Conservation (phyloP, 2,888 invertebrate species). For the Chironomus riparius region DNA sequence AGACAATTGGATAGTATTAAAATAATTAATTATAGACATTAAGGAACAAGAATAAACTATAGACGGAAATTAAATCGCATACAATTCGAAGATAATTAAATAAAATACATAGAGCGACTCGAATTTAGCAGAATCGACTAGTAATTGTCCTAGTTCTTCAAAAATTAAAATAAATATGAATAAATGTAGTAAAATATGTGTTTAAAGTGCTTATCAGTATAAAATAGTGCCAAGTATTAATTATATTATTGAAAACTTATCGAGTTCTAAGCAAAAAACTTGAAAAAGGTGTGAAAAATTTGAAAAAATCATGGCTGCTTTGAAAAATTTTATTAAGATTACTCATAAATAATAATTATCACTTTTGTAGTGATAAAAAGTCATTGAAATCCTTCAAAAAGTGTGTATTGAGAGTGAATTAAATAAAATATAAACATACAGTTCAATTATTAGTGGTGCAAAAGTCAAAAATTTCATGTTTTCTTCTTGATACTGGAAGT, state of each 20-base stretch:
- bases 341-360: not conserved
- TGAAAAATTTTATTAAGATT: slow-evolving; percentile 8
- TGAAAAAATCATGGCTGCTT: slow-evolving; percentile 15
- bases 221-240: slow-evolving; percentile 16
- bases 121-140: not conserved
- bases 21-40: too few relatives aligned
- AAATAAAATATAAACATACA: not conserved
- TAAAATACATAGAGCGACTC: not conserved
- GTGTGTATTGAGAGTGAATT: not conserved
- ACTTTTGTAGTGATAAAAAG: not conserved
- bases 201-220: slow-evolving; percentile 15
- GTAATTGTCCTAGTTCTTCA: not conserved
- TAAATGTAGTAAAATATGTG: not conserved
- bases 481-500: not conserved
- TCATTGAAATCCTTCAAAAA: not conserved
- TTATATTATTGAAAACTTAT: not conserved
- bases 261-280: not conserved
- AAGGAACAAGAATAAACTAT: too few relatives aligned
- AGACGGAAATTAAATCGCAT: not conserved
- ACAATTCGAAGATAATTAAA: not conserved
- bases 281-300: slow-evolving; percentile 19
- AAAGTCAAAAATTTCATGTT: not conserved
- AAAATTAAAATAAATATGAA: not conserved
- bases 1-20: too few relatives aligned
- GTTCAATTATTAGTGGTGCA: not conserved